Base-by-base conservation (phyloP, 2,888 invertebrate genomes). In the Chloroclysta siterata region DNA sequence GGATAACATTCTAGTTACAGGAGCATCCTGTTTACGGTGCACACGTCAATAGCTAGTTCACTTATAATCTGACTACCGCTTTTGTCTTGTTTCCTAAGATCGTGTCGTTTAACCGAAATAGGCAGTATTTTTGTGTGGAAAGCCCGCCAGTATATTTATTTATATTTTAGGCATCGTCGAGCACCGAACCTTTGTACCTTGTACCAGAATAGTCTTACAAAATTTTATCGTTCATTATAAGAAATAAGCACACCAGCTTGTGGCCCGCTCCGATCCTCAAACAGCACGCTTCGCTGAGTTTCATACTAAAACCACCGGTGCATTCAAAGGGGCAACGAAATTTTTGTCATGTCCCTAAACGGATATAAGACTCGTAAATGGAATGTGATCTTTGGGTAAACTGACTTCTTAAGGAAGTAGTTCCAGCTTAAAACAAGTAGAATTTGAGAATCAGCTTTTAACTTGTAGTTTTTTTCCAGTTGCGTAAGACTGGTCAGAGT, bases 261-360 rank as follows among this genome's bases (percentile, higher is more conserved):
- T 58, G 44, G 42, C 60, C 46, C 53, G 65, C 58, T 65, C 47
- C 50, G 65, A 54, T 65, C 52, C 41, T 65, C 58, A 57, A 56
- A 51, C 60, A 47, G 36, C 61, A 65, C 58, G 65, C 61, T 58
- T 53, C 47, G 61, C 36, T 48, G 54, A 61, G 54, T 54, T 54
- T 61, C 54, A 33, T 60, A 65, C 61, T 58, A 65, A 65, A 65
- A 61, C 52, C 65, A 65, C 54, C 65, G 54, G 61, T 65, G 65
- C 65, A 65, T 65, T 61, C 65, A 65, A 61, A 65, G 58, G 61
- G 54, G 65, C 65, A 65, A 65, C 54, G 52, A 61, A 65, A 62
- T 62, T 61, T 61, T 65, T 46, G 65, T 62, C 65, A 54, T 58
- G 54, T 55, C 61, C 52, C 58, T 65, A 55, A 55, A 60, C 57